phyloP scores from a whole-genome alignment of 2,113 vertebrate species.

The Pseudopipra pipra region DNA sequence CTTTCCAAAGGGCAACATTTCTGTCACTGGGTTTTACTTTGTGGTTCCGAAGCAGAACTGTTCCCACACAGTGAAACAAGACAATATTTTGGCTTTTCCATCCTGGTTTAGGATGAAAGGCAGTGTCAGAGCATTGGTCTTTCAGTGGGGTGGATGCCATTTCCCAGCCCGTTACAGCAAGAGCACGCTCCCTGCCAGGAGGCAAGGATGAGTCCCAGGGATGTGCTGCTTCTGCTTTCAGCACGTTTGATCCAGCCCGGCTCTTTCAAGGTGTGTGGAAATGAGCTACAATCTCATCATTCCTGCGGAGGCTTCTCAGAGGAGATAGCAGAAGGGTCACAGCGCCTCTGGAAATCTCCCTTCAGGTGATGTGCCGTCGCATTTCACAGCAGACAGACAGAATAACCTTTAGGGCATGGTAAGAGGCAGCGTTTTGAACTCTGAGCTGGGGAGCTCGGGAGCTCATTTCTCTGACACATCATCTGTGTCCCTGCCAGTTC shows the following conservation, averaged over 20 bases:
- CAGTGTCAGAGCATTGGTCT: background rate
- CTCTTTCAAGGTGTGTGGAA: conserved; percentile 55
- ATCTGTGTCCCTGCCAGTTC: background rate
- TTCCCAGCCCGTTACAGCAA: background rate
- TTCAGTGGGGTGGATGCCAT: background rate
- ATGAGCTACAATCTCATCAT: conserved; percentile 59
- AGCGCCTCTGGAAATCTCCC: conserved; percentile 54
- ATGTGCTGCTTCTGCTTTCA: conserved; percentile 23
- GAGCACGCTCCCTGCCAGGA: background rate
- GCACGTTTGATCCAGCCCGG: conserved; percentile 2
- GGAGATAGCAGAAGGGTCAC: conserved; percentile 57
- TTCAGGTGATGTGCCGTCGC: conserved; percentile 10
- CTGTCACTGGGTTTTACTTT: background rate
- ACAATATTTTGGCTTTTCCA: conserved; percentile 9
- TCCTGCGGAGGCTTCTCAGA: background rate
- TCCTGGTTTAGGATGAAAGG: background rate
- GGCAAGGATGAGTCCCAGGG: background rate
- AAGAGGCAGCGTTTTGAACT: conserved; percentile 50
- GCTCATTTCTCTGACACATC: conserved; percentile 44
- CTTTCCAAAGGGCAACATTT: background rate
- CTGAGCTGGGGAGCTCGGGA: background rate
- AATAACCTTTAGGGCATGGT: conserved; percentile 57
- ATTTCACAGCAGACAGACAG: conserved; percentile 49
- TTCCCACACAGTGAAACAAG: background rate
- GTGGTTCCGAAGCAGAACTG: background rate